Conservation (phyloP, 2,797 vertebrate genomes). For the Spatula versicolor region DNA sequence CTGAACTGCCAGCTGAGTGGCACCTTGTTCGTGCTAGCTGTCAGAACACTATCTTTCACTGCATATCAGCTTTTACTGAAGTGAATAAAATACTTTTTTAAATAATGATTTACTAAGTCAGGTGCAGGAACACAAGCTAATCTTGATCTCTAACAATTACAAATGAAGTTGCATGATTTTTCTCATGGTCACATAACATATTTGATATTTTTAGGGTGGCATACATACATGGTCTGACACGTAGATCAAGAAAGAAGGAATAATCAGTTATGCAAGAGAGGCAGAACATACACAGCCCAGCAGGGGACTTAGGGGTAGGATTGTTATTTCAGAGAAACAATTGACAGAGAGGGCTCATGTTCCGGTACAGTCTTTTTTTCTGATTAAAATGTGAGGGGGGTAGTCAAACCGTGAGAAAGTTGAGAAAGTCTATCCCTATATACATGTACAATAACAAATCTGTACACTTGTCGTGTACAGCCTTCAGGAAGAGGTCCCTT, state of each 20-base stretch:
- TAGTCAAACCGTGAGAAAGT: neutral
- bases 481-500: neutral
- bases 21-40: neutral
- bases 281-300: neutral
- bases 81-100: neutral
- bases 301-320: neutral
- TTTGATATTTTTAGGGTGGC: neutral
- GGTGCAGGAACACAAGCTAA: neutral
- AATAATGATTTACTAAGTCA: neutral
- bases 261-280: neutral
- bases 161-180: neutral
- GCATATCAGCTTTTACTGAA: neutral
- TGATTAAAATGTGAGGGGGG: neutral
- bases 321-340: neutral
- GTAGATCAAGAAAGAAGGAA: neutral
- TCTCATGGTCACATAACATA: neutral
- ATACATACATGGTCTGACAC: neutral
- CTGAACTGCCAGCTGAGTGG: neutral
- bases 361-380: neutral
- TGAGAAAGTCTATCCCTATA: neutral
- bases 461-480: neutral
- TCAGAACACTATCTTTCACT: slow-evolving; percentile 4
- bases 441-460: neutral
- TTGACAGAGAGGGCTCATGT: neutral
- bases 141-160: neutral